These are phyloP conservation scores for Melanerpes formicivorus DNA, from an alignment of 2,113 vertebrate genomes.

Conservation along the genomic window DNA sequence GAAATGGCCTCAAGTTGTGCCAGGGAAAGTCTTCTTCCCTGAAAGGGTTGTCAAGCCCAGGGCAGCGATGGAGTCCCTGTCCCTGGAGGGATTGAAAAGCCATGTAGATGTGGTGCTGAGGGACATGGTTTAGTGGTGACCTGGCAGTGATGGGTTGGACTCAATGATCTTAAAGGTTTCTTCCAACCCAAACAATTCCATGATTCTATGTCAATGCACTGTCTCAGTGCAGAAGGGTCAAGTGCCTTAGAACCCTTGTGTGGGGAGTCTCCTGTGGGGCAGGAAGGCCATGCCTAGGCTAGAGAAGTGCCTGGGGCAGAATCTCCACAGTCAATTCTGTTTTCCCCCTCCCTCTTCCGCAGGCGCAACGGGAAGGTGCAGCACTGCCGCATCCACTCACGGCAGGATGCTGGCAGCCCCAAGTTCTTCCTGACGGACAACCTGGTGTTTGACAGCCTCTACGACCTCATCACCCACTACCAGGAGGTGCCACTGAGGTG, in stretches of 20 bases:
- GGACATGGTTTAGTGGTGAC: too few species aligned
- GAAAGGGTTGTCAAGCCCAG: too few species aligned
- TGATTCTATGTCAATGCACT: not conserved
- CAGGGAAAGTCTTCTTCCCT: too few species aligned
- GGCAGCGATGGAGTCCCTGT: too few species aligned
- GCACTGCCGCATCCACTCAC: constrained; percentile 97
- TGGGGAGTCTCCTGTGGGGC: not conserved
- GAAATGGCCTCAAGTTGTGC: too few species aligned
- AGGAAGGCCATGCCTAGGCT: not conserved
- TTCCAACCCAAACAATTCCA: too few species aligned
- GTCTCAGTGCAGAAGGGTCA: not conserved
- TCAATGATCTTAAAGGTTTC: too few species aligned
- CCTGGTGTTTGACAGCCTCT: constrained; percentile 96
- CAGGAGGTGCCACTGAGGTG: constrained; percentile 97
- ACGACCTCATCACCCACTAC: constrained; percentile 97
- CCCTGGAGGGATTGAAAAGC: too few species aligned
- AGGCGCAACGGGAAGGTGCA: constrained; percentile 97
- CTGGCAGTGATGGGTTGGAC: too few species aligned
- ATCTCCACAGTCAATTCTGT: rapidly evolving
- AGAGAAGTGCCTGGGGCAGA: not conserved
- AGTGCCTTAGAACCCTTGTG: not conserved
- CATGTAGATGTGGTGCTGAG: too few species aligned
- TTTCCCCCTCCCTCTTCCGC: not conserved
- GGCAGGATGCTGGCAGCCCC: constrained; percentile 94
- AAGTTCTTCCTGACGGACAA: constrained; percentile 99